Evolutionary conservation across 2,797 vertebrate species (phyloP), one percentile per base, ranked within the genome.

Genomic region (Takifugu ocellatus): DNA sequence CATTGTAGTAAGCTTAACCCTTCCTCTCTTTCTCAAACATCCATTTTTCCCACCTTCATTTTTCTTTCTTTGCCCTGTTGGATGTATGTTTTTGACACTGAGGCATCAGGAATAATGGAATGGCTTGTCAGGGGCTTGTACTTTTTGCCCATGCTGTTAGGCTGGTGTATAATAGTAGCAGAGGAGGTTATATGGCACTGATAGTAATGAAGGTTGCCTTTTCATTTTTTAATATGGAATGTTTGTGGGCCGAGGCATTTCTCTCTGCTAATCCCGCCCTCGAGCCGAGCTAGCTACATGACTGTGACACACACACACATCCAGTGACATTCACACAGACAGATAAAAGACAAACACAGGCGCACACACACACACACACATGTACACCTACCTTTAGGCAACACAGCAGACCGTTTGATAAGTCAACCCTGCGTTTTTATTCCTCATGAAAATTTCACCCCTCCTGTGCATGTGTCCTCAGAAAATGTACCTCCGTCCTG

Each of bases 151-250:
- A 54, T 76, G 75, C 87, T 88, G 81, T 89, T 87, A 85, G 66
- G 62, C 63, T 62, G 70, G 72, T 75, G 80, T 84, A 84, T 88
- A 86, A 88, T 86, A 75, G 83, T 70, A 72, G 84, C 78, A 63
- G 77, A 78, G 77, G 68, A 84, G 83, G 81, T 89, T 87, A 82
- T 90, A 86, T 88, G 79, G 74, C 80, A 85, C 86, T 86, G 88
- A 90, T 91, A 88, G 85, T 89, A 90, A 91, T 90, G 88, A 91
- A 92, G 88, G 84, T 89, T 88, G 74, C 82, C 82, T 90, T 89
- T 87, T 90, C 78, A 82, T 84, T 88, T 89, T 90, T 88, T 90
- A 89, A 91, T 90, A 87, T 87, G 85, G 84, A 87, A 88, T 90
- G 90, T 91, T 91, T 90, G 89, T 87, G 83, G 84, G 85, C 84